phyloP scores from a whole-genome alignment of 2,888 invertebrate genomes.

The Conus canariensis region DNA sequence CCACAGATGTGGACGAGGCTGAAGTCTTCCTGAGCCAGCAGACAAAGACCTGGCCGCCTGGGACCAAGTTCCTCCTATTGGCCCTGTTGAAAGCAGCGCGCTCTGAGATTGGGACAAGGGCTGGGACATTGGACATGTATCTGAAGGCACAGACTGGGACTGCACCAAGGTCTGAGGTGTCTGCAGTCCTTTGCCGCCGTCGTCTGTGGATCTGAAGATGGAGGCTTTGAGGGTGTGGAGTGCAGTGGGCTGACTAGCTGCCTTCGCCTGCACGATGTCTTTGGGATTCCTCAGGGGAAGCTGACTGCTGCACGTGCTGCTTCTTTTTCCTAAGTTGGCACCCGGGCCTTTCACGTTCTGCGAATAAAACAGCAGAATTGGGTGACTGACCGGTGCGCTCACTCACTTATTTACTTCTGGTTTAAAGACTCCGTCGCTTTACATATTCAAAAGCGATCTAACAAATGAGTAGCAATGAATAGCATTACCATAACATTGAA shows the following conservation, averaged over 20 bases:
- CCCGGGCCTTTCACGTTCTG: conserved; percentile 32
- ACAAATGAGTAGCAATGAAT: too few relatives aligned
- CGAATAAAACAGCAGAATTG: neutral
- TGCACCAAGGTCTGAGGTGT: neutral
- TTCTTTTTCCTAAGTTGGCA: conserved; percentile 37
- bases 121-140: neutral
- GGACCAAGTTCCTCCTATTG: conserved; percentile 6
- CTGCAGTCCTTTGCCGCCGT: neutral
- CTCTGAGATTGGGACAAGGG: neutral
- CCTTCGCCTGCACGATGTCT: neutral
- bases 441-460: too few relatives aligned
- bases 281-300: conserved; percentile 1
- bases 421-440: too few relatives aligned
- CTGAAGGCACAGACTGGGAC: neutral
- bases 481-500: too few relatives aligned
- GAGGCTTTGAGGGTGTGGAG: conserved; percentile 24
- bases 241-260: neutral
- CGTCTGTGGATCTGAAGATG: neutral
- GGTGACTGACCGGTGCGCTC: too few relatives aligned
- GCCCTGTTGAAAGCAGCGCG: neutral
- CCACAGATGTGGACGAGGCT: neutral
- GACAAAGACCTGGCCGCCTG: neutral
- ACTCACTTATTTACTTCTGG: too few relatives aligned
- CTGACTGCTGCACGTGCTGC: neutral
- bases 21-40: neutral